Percentiles rank a stretch among this genome's conserved stretches.
These are phyloP conservation scores for Brachionus calyciflorus DNA, from an alignment of 1,140 invertebrate genomes.

Conservation along the genomic window DNA sequence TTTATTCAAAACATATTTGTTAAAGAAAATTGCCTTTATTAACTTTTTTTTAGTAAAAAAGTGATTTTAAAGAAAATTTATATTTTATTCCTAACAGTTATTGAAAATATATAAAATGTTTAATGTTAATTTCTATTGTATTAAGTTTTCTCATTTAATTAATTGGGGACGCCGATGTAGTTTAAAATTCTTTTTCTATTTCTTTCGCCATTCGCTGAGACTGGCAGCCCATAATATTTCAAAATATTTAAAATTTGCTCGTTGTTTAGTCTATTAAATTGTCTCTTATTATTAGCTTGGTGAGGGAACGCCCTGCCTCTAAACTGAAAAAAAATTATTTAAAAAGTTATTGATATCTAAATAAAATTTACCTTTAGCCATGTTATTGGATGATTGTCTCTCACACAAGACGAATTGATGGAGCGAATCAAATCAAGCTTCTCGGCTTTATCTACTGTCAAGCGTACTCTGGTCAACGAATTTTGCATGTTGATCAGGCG, in stretches of 20 bases:
- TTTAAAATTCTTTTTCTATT: neutral
- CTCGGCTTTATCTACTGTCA: neutral
- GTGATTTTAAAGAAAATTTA: too few relatives aligned
- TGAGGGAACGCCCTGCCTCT: neutral
- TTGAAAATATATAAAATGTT: too few relatives aligned
- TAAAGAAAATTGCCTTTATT: too few relatives aligned
- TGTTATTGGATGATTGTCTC: neutral
- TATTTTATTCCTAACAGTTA: too few relatives aligned
- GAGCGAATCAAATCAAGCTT: neutral
- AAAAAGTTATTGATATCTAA: neutral
- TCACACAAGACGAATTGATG: neutral
- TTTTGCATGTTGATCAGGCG: neutral
- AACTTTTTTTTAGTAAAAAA: too few relatives aligned
- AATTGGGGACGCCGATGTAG: neutral
- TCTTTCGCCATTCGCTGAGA: neutral
- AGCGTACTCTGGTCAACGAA: neutral
- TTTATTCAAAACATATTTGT: too few relatives aligned
- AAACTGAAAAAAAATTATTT: neutral
- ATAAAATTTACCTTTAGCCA: constrained; percentile 15
- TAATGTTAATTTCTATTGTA: too few relatives aligned
- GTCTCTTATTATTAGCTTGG: neutral
- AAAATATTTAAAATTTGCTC: neutral
- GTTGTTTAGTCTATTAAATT: neutral
- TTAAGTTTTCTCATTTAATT: too few relatives aligned
- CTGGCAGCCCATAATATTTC: neutral